Conservation (phyloP, 2,797 vertebrate genomes). For the Bradypodion ventrale region DNA sequence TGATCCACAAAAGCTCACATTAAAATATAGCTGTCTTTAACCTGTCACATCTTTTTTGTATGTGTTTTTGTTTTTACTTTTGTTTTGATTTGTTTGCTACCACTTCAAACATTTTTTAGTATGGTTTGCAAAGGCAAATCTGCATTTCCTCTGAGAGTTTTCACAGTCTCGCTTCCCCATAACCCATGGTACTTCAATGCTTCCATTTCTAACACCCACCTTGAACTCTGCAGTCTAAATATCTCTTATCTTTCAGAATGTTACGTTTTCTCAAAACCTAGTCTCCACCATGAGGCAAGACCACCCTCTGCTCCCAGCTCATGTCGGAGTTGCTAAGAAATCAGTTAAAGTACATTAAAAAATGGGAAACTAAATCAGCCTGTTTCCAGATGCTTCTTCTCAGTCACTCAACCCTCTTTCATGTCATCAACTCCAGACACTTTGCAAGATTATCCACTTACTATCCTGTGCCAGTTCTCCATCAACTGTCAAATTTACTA, state of each 20-base stretch:
- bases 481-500: conserved; percentile 12
- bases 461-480: not conserved
- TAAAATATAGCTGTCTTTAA: too few relatives aligned
- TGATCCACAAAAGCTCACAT: too few relatives aligned
- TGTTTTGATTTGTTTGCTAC: too few relatives aligned
- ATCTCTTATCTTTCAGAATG: not conserved
- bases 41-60: too few relatives aligned
- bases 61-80: too few relatives aligned
- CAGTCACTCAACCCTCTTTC: not conserved
- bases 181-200: not conserved
- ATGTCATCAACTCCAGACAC: not conserved
- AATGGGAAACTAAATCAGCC: not conserved
- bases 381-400: too few relatives aligned
- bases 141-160: not conserved
- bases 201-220: not conserved
- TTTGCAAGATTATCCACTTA: conserved; percentile 1
- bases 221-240: not conserved
- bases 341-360: not conserved
- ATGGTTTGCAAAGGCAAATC: not conserved
- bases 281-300: not conserved
- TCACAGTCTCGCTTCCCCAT: not conserved
- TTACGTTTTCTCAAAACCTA: not conserved
- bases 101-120: too few relatives aligned
- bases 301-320: not conserved
- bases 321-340: not conserved